Base-by-base conservation (phyloP, 2,797 vertebrate genomes). In the Gouania willdenowi region DNA sequence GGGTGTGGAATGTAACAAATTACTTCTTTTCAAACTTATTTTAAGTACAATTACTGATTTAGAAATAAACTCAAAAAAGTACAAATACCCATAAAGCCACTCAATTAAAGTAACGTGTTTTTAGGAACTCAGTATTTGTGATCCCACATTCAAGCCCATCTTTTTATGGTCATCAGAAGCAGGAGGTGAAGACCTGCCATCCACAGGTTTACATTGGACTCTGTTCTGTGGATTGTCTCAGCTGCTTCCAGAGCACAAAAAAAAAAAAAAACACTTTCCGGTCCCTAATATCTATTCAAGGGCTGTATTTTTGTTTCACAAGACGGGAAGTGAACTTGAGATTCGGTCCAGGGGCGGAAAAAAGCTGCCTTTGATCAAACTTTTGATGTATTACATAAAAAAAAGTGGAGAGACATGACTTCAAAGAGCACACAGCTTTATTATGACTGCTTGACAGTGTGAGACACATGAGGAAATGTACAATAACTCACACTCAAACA, bases 151-250 rank as follows among this genome's bases (percentile, higher is more conserved):
- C 64, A 21, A 59, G 42, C 30, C 39, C 1, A 67, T 19, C 83
- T 84, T 83, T 86, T 85, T 86, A 82, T 87, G 83, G 83, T 77
- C 79, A 80, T 51, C 34, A 29, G 54, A 37, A 50, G 51, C 8
- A 8, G 2, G 41, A 32, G 61, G 63, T 37, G 56, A 44, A 12
- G 31, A 47, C 50, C 41, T 36, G 66, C 54, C 39, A 61, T 53
- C 21, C 58, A 29, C 42, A 33, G 33, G 67, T 75, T 75, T 78
- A 75, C 57, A 63, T 60, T 69, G 2, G 38, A 45, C 53, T 34
- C n/a, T 6, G 44, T 23, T 70, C 66, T 74, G 77, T 39, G 60
- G 43, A 69, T 30, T 47, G 41, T 45, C 55, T 48, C 36, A 20
- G 39, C 15, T 10, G 32, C 43, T 19, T 47, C 18, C 8, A 32